Evolutionary conservation across 1,140 invertebrate species (phyloP).

Genomic region (Pseudomyrmex dendroicus): DNA sequence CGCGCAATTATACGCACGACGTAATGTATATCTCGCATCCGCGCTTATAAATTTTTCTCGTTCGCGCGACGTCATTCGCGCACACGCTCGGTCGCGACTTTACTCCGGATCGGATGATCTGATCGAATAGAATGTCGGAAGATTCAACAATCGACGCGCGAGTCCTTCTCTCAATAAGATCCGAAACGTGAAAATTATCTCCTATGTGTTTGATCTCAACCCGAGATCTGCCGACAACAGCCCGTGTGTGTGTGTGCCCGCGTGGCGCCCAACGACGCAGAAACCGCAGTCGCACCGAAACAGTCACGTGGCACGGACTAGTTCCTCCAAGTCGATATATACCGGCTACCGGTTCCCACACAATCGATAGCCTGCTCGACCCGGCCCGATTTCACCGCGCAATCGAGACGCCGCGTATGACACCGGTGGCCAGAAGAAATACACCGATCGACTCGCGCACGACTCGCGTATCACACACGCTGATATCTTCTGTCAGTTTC

Average conservation of each 20-base stretch:
- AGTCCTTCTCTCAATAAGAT: neutral
- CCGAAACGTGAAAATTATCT: neutral
- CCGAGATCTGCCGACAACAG: neutral
- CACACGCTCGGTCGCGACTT: neutral
- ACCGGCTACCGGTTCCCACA: conserved; percentile 49
- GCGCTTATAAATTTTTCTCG: neutral
- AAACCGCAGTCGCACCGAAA: conserved; percentile 22
- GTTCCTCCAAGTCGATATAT: conserved; percentile 25
- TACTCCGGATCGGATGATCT: too few species aligned
- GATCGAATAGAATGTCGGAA: neutral
- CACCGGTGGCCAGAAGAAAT: neutral
- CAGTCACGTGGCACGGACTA: conserved; percentile 63
- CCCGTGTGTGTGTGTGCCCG: too few species aligned
- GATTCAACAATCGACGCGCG: neutral
- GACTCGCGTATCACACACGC: conserved; percentile 17
- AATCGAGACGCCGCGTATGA: conserved; percentile 51
- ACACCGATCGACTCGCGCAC: conserved; percentile 48
- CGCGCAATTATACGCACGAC: conserved; percentile 37
- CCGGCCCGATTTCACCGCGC: conserved; percentile 66
- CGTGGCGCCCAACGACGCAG: conserved; percentile 32
- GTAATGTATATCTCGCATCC: too few species aligned
- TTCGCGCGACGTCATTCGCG: conserved; percentile 18
- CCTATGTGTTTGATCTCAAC: neutral
- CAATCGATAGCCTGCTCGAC: conserved; percentile 45
- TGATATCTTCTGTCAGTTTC: conserved; percentile 28